Base-by-base conservation (phyloP, 92 coral and sea anemone genomes). In the Zoanthus sansibaricus region DNA sequence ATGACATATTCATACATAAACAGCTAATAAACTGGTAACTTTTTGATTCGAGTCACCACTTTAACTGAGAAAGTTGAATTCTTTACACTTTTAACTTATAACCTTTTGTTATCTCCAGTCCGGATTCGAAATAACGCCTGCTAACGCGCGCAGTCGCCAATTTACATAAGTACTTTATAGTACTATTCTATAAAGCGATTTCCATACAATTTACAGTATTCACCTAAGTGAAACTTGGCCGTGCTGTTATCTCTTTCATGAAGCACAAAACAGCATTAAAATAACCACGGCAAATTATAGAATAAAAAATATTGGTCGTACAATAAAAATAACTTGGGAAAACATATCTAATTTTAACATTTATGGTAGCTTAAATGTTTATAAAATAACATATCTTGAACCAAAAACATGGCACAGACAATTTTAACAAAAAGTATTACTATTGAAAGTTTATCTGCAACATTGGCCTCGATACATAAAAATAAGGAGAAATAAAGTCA, bases 311-410 rank as follows among this genome's bases (percentile, higher is more conserved):
- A 64, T 46, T 51, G 25, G 62, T 79, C 42, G 51, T 80, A 31
- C 66, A 80, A 80, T 80, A 80, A 80, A 80, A 80, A 80, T 80
- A 80, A 80, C 85, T 45, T 80, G 85, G 46, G 64, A 37, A 62
- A 62, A 66, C 75, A 66, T 80, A 20, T 58, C 75, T 64, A 62
- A 42, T 80, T 66, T 68, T 68, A 76, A 52, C 66, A 20, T 3
- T 62, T 79, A 61, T 15, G 18, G 58, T 21, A 42, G 47, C 6
- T 64, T n/a, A 64, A 61, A 67, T 18, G 46, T 69, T 80, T 80
- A 66, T 49, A 80, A 80, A 80, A 80, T 46, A 80, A 80, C 45
- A 45, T 66, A 42, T 62, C 45, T 30, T 52, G 21, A 80, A 46
- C 47, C 59, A 25, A 67, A 62, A 44, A 45, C 37, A 8, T 59